phyloP scores from a whole-genome alignment of 2,888 invertebrate species.

The Tachina fera region DNA sequence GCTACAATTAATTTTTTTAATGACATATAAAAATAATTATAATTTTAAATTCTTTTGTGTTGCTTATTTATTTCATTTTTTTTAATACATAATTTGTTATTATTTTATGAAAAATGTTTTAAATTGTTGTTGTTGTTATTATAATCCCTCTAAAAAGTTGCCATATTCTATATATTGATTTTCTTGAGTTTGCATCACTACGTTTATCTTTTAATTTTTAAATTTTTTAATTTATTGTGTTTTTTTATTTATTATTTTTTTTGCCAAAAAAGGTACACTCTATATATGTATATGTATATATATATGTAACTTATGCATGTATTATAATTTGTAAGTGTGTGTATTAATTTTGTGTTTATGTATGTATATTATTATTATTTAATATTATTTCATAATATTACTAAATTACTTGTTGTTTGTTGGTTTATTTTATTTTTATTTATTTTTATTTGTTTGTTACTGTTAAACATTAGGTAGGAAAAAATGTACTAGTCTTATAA shows the following conservation, averaged over 20 bases:
- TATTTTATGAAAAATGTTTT: constrained; percentile 21
- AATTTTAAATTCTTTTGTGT: constrained; percentile 15
- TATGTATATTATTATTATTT: constrained; percentile 16
- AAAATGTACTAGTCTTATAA: constrained; percentile 81
- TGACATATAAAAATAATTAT: constrained; percentile 61
- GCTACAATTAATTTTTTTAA: constrained; percentile 33
- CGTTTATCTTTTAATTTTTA: neutral
- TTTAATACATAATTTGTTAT: neutral
- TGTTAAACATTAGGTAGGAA: constrained; percentile 78
- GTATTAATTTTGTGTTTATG: constrained; percentile 19
- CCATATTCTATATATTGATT: constrained; percentile 24
- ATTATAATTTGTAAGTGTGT: constrained; percentile 18
- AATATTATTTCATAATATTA: constrained; percentile 48
- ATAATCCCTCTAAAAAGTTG: constrained; percentile 37
- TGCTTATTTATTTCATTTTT: constrained; percentile 16
- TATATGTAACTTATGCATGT: neutral
- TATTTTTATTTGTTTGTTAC: constrained; percentile 49
- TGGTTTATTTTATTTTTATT: neutral
- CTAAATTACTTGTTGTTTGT: constrained; percentile 30
- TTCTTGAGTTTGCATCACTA: constrained; percentile 46
- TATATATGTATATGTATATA: constrained; percentile 20
- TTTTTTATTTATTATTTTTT: constrained; percentile 12
- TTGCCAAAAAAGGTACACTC: constrained; percentile 60
- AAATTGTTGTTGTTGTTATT: constrained; percentile 16
- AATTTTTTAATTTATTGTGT: neutral